Evolutionary conservation across 2,888 invertebrate species (phyloP), one percentile per base, ranked within the genome.

Genomic region (Drosophila differens): DNA sequence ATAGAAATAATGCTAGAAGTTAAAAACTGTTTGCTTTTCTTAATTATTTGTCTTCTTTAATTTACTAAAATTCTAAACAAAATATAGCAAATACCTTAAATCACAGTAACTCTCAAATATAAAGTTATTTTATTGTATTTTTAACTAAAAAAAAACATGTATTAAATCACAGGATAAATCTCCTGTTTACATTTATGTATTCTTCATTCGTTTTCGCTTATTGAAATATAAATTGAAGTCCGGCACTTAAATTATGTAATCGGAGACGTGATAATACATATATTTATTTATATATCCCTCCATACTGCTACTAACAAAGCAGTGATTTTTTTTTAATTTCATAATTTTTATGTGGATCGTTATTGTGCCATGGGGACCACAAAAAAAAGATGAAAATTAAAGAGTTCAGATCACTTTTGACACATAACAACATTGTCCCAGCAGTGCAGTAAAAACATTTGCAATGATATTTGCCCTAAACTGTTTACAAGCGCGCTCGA

Each of bases 401-500:
- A 47, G 70, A 37, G 39, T 54, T 62, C 35, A 30, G 69, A 57
- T 66, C 51, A 63, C 47, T 61, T 61, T 54, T 57, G 62, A 66
- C 70, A 67, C 16, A 47, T 22, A 22, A 47, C 47, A 62, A 79
- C 52, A 79, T 70, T 64, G 76, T 72, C 85, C 88, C 88, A 39
- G 25, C 44, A 67, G 79, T 63, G 74, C 59, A 66, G 69, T 85
- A 83, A 85, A 85, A 85, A 77, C 83, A 81, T 75, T 85, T 76
- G 74, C 73, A 79, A 88, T 83, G 67, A 80, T 85, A 77, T 81
- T 81, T 70, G 49, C 52, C 73, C 77, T 74, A 74, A 87, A 74
- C 85, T 85, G 85, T 85, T 87, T 87, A 76, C 81, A 85, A 79
- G 72, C 39, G 70, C 78, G 81, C 62, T 70, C 70, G 61, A n/a